Evolutionary conservation across 2,797 vertebrate genomes (phyloP).

Genomic region (Clarias laeviceps): DNA sequence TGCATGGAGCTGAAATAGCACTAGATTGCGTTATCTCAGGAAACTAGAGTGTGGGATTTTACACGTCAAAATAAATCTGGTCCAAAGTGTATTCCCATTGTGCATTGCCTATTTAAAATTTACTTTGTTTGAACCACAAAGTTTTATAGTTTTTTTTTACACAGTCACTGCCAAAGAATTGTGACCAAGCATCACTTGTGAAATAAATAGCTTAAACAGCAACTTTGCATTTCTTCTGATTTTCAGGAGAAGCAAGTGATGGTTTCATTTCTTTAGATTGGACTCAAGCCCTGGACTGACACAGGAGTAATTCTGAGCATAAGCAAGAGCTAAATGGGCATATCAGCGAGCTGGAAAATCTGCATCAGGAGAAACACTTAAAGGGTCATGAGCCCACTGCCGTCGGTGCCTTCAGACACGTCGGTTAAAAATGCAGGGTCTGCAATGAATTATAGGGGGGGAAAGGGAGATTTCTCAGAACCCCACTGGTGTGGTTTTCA

Average conservation of each 20-base stretch:
- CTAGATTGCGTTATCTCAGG: constrained; percentile 29
- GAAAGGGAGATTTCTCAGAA: constrained; percentile 56
- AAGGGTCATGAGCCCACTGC: constrained; percentile 50
- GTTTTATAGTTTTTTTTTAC: neutral
- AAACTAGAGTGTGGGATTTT: constrained; percentile 29
- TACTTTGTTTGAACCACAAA: neutral
- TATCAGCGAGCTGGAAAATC: constrained; percentile 70
- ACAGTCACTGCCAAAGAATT: neutral
- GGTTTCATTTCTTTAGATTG: constrained; percentile 26
- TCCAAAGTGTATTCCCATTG: neutral
- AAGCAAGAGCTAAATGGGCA: constrained; percentile 53
- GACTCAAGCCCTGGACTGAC: neutral
- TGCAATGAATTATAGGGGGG: constrained; percentile 67
- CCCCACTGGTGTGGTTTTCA: constrained; percentile 57
- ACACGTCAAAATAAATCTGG: neutral
- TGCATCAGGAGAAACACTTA: constrained; percentile 55
- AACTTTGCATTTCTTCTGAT: neutral
- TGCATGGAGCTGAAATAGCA: constrained; percentile 20
- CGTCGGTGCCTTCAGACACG: constrained; percentile 60
- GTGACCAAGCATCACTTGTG: neutral
- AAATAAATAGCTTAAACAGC: neutral
- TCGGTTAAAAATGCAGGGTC: constrained; percentile 67
- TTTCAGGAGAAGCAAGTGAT: neutral
- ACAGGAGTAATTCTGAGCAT: constrained; percentile 49
- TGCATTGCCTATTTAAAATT: neutral